Evolutionary conservation across 1,140 invertebrate species (phyloP).

Genomic region (Stegodyphus dumicola): DNA sequence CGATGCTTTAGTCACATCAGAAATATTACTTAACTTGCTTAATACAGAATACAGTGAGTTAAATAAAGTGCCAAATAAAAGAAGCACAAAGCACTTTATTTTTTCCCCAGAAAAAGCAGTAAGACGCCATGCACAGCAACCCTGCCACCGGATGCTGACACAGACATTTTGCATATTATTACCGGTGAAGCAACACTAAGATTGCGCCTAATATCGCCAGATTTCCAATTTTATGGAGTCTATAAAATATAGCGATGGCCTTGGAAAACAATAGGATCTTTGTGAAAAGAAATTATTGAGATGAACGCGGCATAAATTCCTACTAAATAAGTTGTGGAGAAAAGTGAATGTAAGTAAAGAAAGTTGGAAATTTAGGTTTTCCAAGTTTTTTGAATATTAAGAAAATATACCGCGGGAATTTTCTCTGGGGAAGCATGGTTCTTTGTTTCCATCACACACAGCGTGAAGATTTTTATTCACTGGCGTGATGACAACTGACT

Average conservation of each 20-base stretch:
- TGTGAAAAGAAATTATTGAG: constrained; percentile 49
- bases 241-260: constrained; percentile 43
- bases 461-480: no score
- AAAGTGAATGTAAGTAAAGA: background rate
- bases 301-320: constrained; percentile 50
- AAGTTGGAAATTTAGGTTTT: no score
- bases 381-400: no score
- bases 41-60: no score
- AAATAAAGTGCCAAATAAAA: no score
- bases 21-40: no score
- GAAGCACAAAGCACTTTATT: no score
- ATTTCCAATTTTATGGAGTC: constrained; percentile 53
- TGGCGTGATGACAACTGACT: no score
- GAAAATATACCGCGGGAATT: background rate
- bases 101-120: no score
- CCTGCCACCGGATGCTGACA: constrained; percentile 28
- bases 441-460: no score
- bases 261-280: constrained; percentile 52
- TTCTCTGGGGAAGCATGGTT: constrained; percentile 4
- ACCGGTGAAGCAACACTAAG: constrained; percentile 45
- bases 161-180: constrained; percentile 51
- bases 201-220: constrained; percentile 47
- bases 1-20: no score
- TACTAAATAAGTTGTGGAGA: constrained; percentile 26
- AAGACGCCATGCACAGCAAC: constrained; percentile 12